Evolutionary conservation across 2,113 vertebrate genomes (phyloP).

Genomic region (Mormyrus iriodes): DNA sequence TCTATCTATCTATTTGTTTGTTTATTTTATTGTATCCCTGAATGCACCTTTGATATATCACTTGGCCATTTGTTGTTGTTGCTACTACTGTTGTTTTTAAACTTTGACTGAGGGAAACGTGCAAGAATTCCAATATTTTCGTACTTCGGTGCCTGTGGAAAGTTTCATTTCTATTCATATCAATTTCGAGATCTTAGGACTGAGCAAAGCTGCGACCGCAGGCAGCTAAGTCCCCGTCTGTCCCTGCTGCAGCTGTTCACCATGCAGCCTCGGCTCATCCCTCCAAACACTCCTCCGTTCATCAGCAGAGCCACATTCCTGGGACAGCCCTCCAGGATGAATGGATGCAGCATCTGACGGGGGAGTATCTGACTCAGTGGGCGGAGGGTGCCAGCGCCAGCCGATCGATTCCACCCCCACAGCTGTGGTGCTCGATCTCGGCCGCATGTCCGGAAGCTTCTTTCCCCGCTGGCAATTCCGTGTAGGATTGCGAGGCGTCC

Average conservation of each 20-base stretch:
- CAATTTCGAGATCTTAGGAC: not conserved
- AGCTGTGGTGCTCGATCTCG: not conserved
- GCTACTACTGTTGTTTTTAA: not conserved
- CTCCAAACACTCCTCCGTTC: not conserved
- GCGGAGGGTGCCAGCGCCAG: slow-evolving; percentile 25
- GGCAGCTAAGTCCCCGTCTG: not conserved
- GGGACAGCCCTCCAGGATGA: slow-evolving; percentile 30
- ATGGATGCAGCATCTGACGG: slow-evolving; percentile 26
- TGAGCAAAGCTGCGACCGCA: not conserved
- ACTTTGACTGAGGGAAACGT: not conserved
- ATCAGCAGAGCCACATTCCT: slow-evolving; percentile 38
- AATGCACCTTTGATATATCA: not conserved
- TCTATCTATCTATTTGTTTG: not conserved
- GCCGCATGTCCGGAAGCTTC: not conserved
- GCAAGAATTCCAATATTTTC: not conserved
- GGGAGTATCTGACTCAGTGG: slow-evolving; percentile 26
- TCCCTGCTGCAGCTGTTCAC: not conserved
- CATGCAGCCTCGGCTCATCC: not conserved
- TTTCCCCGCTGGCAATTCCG: not conserved
- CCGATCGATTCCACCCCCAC: slow-evolving; percentile 9
- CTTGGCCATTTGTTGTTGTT: not conserved
- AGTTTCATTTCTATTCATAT: not conserved
- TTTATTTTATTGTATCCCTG: not conserved
- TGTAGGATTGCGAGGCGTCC: slow-evolving; percentile 17
- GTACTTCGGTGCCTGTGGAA: not conserved